Evolutionary conservation across 1,140 invertebrate genomes (phyloP), one percentile per base, ranked within the genome.

Genomic region (Druon quercuslanigerum): DNA sequence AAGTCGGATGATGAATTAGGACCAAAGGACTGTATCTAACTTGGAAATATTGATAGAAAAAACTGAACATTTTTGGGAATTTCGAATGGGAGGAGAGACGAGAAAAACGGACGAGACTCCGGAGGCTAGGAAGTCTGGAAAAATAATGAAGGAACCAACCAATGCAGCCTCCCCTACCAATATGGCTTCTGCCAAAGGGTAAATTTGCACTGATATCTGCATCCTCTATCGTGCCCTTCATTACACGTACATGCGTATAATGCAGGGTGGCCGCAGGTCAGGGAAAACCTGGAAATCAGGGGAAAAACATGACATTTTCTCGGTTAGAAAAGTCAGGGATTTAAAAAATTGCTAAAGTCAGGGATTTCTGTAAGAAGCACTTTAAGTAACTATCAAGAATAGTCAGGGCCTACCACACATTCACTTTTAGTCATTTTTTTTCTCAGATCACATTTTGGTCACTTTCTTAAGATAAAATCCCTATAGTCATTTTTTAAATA

Each of bases 171-270:
- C 79, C 57, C 72, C 79, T 52, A 19, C 82, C 7, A 85, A 78
- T 19, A 77, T 80, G 46, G 51, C 70, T 72, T 72, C 84, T 25
- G 76, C 74, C 79, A 87, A 86, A 74, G 88, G 88, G 87, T 89
- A 89, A 87, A 84, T 85, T 76, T 79, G 73, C 56, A 79, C 75
- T 73, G 79, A 80, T 74, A 74, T 83, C 71, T 85, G 80, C 81
- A 83, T 84, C 80, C 80, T 73, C 50, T 71, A 46, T 74, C 56
- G 66, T 50, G 20, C 25, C 60, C 60, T 33, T 60, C 12, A 46
- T 66, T 66, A 66, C 60, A 40, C 60, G 60, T 66, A 66, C 40
- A 66, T 33, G 33, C 33, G 56, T 20, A 33, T 33, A 33, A 33
- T 33, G 2, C 25, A 33, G 25, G 25, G 25, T 33, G 25, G 4